Base-by-base conservation (phyloP, 2,797 vertebrate genomes). In the Acrossocheilus fasciatus region DNA sequence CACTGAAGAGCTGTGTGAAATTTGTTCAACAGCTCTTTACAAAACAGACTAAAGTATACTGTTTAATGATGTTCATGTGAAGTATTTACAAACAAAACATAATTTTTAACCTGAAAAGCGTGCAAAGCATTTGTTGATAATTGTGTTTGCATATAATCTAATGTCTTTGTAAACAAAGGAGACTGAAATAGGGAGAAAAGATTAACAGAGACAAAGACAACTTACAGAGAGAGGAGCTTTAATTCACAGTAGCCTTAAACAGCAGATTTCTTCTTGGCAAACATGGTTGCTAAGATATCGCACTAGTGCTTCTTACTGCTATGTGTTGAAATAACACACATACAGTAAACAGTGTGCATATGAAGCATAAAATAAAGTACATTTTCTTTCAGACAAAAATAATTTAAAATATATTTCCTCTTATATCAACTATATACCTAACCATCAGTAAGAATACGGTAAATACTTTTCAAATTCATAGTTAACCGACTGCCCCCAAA, bases 161-260 rank as follows among this genome's bases (percentile, higher is more conserved):
- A 79, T 79, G 11, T 2, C n/a, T 47, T 15, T 74, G 6, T 26
- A 73, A 30, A 73, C 41, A 75, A 14, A 59, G 8, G 34, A 47
- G 72, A 47, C 54, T 57, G 8, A 57, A 57, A 10, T 10, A 3
- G 54, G 20, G 20, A 57, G 54, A 57, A 57, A 57, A 26, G 26
- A 75, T 11, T 30, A 8, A 74, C 12, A 26, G n/a, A 23, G 62
- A 47, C 18, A 77, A 57, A 66, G 17, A 39, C n/a, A 81, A 11
- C 15, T 74, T 43, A 34, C 54, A 54, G 64, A 85, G 74, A 66
- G 34, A 73, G 83, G 72, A 81, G 81, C 68, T 84, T 90, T 89
- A 89, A 90, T 91, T 91, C 74, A 84, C 50, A 80, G 66, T 81
- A 81, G 47, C 59, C 41, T 76, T 39, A 82, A 73, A 86, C 72